Percentiles rank a stretch among this genome's conserved stretches.
Conservation (phyloP, 2,888 invertebrate genomes). For the Acleris literana region DNA sequence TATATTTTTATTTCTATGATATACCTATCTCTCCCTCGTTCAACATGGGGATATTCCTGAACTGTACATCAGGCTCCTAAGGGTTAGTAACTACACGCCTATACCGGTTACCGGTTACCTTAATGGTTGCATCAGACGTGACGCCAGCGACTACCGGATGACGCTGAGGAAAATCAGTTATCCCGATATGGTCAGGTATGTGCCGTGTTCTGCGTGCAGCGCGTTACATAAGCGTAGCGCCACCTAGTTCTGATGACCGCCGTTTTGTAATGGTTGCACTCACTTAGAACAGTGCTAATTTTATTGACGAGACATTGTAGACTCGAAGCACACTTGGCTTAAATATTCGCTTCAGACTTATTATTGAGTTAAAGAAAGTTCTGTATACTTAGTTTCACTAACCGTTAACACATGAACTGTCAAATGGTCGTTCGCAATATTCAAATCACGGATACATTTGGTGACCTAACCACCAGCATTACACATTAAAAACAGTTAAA, state of each 20-base stretch:
- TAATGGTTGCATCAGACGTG: constrained; percentile 56
- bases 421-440: background rate
- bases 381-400: background rate
- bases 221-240: constrained; percentile 54
- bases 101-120: constrained; percentile 5
- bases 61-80: too few species aligned
- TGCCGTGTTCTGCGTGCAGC: constrained; percentile 37
- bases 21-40: too few species aligned
- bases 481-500: too few species aligned
- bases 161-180: constrained; percentile 60
- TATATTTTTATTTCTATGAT: too few species aligned
- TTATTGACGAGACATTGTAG: background rate
- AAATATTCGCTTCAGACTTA: background rate
- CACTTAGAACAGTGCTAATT: constrained; percentile 10
- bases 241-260: constrained; percentile 51
- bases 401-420: background rate
- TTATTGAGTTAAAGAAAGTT: background rate
- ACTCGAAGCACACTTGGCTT: background rate
- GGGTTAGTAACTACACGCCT: background rate
- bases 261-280: constrained; percentile 17
- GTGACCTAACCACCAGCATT: too few species aligned
- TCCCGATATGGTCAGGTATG: constrained; percentile 62
- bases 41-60: too few species aligned
- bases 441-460: constrained; percentile 11
- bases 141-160: constrained; percentile 57